These are phyloP conservation scores for Monoplex corrugatus DNA, from an alignment of 2,888 invertebrate species.

Conservation along the genomic window DNA sequence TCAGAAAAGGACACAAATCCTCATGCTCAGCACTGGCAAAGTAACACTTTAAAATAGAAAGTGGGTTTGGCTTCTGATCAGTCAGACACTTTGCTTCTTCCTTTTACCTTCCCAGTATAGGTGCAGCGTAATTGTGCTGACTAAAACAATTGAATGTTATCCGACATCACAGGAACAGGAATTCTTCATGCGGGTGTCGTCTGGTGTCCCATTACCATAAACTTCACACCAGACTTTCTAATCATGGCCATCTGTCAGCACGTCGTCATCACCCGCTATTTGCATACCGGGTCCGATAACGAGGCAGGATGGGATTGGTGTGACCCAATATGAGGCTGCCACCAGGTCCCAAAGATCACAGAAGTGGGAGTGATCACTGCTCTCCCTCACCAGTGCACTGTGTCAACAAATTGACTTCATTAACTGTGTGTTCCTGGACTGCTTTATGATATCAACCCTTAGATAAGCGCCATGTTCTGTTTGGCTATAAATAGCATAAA, in stretches of 20 bases:
- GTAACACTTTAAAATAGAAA: no score
- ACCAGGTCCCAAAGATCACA: not conserved
- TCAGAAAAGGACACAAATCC: no score
- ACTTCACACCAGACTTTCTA: not conserved
- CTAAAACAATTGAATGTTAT: not conserved
- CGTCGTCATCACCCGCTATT: not conserved
- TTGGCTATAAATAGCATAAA: no score
- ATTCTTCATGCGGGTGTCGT: not conserved
- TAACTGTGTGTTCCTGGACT: not conserved
- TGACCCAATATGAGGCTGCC: not conserved
- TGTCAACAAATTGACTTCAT: slow-evolving; percentile 5
- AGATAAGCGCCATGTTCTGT: no score
- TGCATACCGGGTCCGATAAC: not conserved
- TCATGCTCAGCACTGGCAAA: no score
- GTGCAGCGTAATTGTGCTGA: not conserved
- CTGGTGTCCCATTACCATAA: not conserved
- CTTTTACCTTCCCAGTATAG: not conserved
- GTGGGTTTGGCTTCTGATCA: no score
- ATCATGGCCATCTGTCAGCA: not conserved
- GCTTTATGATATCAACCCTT: no score
- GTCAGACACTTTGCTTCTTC: no score
- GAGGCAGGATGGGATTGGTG: not conserved
- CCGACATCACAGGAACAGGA: not conserved
- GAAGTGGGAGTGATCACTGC: not conserved
- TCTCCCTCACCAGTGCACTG: no score